Base-by-base conservation (phyloP, 2,797 vertebrate genomes). In the Acanthis flammea region DNA sequence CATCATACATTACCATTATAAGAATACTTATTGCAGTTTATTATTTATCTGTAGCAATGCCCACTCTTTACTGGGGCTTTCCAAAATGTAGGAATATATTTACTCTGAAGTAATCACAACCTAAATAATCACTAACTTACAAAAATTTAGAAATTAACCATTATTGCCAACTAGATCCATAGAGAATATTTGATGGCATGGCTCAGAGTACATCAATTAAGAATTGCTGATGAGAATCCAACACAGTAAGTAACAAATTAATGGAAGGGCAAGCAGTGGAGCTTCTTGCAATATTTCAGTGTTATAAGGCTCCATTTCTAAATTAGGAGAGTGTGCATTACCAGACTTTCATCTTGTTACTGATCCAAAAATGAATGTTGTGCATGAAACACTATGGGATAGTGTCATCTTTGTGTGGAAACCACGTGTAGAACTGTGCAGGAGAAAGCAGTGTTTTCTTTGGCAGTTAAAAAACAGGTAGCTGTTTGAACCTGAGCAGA, bases 151-250 rank as follows among this genome's bases (percentile, higher is more conserved):
- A 72, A 90, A 62, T 84, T 84, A 83, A 58, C 62, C 13, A 3
- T 48, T 66, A 55, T 70, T 94, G 92, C 91, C 89, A 95, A 3
- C 41, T 75, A 78, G 66, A 90, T 94, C 92, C 41, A 1, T 33
- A 55, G 95, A 90, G 89, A 81, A 81, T 94, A 94, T 78, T 86
- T 94, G 85, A 90, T 95, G 85, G 91, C 92, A 81, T 81, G 67
- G 92, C 76, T 95, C n/a, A 47, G 25, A 70, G 82, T 86, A 81
- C 78, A 86, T 94, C 82, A 83, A 50, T 95, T 96, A 94, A 68
- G 73, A 84, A 66, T 81, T 91, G 73, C 79, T 87, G 82, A 94
- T 95, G 53, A 94, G 76, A 90, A 76, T 91, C 92, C 94, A 94
- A 78, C 82, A 78, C 54, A 75, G 68, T 74, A 83, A 96, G 89